A percentile compares a stretch with the other conserved stretches of the same genome.
Evolutionary conservation across 2,888 invertebrate genomes (phyloP).

Genomic region (Trachelus iudaicus): DNA sequence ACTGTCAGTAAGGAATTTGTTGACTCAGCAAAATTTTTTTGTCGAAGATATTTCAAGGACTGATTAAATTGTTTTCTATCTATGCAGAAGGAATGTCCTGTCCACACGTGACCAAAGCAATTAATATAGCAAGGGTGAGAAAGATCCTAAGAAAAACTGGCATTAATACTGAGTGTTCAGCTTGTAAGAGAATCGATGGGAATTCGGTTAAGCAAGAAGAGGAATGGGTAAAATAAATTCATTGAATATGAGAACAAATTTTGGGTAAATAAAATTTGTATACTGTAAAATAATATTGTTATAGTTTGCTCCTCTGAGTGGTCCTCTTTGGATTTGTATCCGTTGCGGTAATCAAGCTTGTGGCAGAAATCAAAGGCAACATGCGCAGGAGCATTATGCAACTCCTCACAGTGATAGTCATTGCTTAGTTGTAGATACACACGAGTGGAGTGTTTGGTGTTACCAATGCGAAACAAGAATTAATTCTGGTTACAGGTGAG

Average conservation of each 20-base stretch:
- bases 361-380: conserved; percentile 75
- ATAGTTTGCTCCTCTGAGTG: conserved; percentile 29
- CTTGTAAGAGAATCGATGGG: conserved; percentile 69
- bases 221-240: conserved; percentile 53
- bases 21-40: not conserved
- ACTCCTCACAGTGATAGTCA: conserved; percentile 83
- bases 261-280: not conserved
- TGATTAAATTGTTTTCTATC: not conserved
- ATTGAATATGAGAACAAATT: not conserved
- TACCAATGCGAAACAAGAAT: conserved; percentile 82
- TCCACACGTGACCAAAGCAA: conserved; percentile 76
- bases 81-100: conserved; percentile 65
- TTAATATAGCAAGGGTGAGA: conserved; percentile 73
- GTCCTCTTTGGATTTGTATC: conserved; percentile 80
- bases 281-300: conserved; percentile 14
- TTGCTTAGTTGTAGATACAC: conserved; percentile 78
- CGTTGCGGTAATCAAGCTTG: conserved; percentile 84
- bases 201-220: conserved; percentile 66
- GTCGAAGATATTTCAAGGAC: not conserved
- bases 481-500: conserved; percentile 65
- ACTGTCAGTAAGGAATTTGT: not conserved
- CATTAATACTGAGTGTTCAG: conserved; percentile 70
- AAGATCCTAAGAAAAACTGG: conserved; percentile 70
- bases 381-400: conserved; percentile 80
- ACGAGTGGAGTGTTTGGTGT: conserved; percentile 81